These are phyloP conservation scores for Podarcis muralis DNA, from an alignment of 2,113 vertebrate species.

Conservation along the genomic window DNA sequence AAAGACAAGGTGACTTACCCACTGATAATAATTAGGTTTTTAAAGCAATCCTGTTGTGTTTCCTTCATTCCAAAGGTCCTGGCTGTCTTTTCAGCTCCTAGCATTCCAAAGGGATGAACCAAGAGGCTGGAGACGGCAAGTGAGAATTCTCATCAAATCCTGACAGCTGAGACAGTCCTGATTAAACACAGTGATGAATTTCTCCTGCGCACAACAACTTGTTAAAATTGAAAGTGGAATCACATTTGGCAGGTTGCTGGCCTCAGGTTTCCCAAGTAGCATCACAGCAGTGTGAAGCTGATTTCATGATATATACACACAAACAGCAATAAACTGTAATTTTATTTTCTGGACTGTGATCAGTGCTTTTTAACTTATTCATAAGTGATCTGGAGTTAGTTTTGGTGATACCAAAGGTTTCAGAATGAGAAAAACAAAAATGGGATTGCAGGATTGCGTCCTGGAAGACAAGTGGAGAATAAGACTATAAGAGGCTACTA, in stretches of 20 bases:
- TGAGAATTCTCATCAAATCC: neutral
- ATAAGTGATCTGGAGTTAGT: neutral
- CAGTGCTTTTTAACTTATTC: neutral
- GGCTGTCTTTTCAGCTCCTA: neutral
- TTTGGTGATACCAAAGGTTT: too few relatives aligned
- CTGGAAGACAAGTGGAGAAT: too few relatives aligned
- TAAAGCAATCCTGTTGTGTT: neutral
- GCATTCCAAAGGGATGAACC: neutral
- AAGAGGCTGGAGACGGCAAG: neutral
- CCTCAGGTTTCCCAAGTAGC: neutral
- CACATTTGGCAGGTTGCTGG: neutral
- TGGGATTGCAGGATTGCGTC: too few relatives aligned
- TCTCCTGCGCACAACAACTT: neutral
- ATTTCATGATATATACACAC: too few relatives aligned
- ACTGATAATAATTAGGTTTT: neutral
- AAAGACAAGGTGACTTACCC: neutral
- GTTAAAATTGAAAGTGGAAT: neutral
- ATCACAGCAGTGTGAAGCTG: neutral
- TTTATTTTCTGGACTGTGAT: neutral
- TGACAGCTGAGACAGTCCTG: neutral
- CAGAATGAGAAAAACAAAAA: too few relatives aligned
- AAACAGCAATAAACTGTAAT: too few relatives aligned
- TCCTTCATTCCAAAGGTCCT: neutral
- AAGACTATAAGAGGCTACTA: neutral
- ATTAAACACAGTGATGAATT: conserved; percentile 5